A percentile compares a stretch with the other conserved stretches of the same genome.
Evolutionary conservation across 2,797 vertebrate genomes (phyloP).

Genomic region (Myripristis jacobus): DNA sequence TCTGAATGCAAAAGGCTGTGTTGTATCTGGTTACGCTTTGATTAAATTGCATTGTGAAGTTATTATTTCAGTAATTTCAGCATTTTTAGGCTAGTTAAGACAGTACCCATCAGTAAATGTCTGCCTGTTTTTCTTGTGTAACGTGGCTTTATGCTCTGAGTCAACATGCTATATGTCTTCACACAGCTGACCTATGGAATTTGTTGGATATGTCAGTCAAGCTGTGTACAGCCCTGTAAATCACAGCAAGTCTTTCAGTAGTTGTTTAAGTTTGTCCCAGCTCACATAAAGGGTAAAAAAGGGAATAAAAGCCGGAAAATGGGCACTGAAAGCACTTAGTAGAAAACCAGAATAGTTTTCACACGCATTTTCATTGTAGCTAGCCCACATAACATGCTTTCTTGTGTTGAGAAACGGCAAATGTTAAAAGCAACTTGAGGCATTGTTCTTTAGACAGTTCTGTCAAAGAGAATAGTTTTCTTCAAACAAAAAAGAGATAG

Average conservation of each 20-base stretch:
- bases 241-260: slow-evolving; percentile 23
- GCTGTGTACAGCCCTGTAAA: slow-evolving; percentile 28
- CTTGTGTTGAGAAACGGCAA: slow-evolving; percentile 43
- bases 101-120: neutral
- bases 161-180: slow-evolving; percentile 11
- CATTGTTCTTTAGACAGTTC: slow-evolving; percentile 43
- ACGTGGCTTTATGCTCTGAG: slow-evolving; percentile 13
- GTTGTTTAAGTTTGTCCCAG: slow-evolving; percentile 27
- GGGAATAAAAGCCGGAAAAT: slow-evolving; percentile 25
- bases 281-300: slow-evolving; percentile 28
- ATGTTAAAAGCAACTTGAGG: slow-evolving; percentile 60
- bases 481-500: slow-evolving; percentile 48
- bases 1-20: slow-evolving; percentile 71
- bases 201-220: slow-evolving; percentile 26
- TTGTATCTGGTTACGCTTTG: slow-evolving; percentile 40
- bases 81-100: neutral
- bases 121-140: neutral
- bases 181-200: slow-evolving; percentile 8
- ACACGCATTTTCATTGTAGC: slow-evolving; percentile 32
- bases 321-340: slow-evolving; percentile 40
- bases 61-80: slow-evolving; percentile 8
- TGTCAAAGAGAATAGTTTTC: slow-evolving; percentile 48
- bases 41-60: slow-evolving; percentile 44
- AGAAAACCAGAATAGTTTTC: slow-evolving; percentile 31
- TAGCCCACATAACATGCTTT: slow-evolving; percentile 40